Evolutionary conservation across 2,797 vertebrate genomes (phyloP), one percentile per base, ranked within the genome.

Genomic region (Pempheris klunzingeri): DNA sequence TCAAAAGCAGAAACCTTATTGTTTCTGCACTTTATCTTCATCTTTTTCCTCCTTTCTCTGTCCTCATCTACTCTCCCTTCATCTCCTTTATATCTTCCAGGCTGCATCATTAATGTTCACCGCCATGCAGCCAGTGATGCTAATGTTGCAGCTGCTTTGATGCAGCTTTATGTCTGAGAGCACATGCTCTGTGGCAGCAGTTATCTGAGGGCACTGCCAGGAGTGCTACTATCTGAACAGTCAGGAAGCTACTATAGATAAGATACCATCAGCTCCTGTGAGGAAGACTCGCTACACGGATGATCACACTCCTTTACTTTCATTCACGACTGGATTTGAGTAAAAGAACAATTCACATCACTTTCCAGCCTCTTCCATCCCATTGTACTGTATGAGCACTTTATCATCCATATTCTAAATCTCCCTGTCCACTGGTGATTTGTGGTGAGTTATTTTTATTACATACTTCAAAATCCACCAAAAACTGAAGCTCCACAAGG

Each of bases 171-270:
- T 43, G 69, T 82, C 52, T 58, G 62, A 59, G 52, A 58, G 74
- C 69, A 72, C 73, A 65, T 67, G 53, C 67, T 82, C 63, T 12
- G 69, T 59, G 71, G 75, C 72, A 60, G 83, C 67, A 64, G 83
- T 84, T 87, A 88, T 91, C 89, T 74, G 43, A 80, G 68, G 78
- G 58, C 67, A 39, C 62, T 68, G 83, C 77, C 81, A 77, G 68
- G 39, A 74, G 46, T 39, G 53, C 70, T 20, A 70, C 81, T 85
- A 83, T 93, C 91, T 52, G 61, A 84, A 32, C 83, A 84, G 77
- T 84, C 86, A 88, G 88, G 85, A 90, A 89, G 80, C 75, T 28
- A 9, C 80, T 46, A 55, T 15, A 71, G 90, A 91, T 92, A 90
- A 91, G 87, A 91, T 91, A 72, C 75, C 74, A 85, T 89, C 88